These are phyloP conservation scores for Sinocyclocheilus rhinocerous DNA, from an alignment of 2,113 vertebrate genomes.

Conservation along the genomic window DNA sequence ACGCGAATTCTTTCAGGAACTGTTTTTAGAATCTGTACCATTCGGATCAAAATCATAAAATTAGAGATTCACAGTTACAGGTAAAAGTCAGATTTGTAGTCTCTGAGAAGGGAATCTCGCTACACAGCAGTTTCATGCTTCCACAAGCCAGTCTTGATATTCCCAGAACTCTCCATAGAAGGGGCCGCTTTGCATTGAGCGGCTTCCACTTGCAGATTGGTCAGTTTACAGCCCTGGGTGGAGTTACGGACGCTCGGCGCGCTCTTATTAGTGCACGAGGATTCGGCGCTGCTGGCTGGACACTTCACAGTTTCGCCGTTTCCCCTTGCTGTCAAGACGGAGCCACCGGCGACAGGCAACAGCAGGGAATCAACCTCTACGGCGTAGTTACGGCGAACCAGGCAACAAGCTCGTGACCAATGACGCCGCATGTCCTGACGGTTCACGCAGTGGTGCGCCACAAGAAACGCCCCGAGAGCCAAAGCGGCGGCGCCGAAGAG, in stretches of 20 bases:
- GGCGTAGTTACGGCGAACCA: constrained; percentile 80
- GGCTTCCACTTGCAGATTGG: constrained; percentile 92
- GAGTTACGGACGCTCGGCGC: constrained; percentile 85
- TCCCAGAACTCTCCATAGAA: no score
- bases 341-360: constrained; percentile 73
- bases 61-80: constrained; percentile 76
- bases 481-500: constrained; percentile 85
- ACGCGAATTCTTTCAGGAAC: constrained; percentile 52
- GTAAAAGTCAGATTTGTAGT: no score
- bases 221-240: constrained; percentile 90
- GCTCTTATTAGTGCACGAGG: constrained; percentile 91
- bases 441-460: constrained; percentile 88
- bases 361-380: constrained; percentile 86
- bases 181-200: constrained; percentile 83
- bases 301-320: constrained; percentile 82
- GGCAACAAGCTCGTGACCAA: constrained; percentile 86
- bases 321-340: constrained; percentile 61
- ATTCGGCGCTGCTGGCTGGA: constrained; percentile 87
- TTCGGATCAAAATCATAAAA: constrained; percentile 46
- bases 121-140: no score
- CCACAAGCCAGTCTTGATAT: no score
- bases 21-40: constrained; percentile 55
- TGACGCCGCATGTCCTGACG: constrained; percentile 88
- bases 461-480: constrained; percentile 86
- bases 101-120: no score